Evolutionary conservation across 2,113 vertebrate genomes (phyloP).

Genomic region (Cavia aperea): DNA sequence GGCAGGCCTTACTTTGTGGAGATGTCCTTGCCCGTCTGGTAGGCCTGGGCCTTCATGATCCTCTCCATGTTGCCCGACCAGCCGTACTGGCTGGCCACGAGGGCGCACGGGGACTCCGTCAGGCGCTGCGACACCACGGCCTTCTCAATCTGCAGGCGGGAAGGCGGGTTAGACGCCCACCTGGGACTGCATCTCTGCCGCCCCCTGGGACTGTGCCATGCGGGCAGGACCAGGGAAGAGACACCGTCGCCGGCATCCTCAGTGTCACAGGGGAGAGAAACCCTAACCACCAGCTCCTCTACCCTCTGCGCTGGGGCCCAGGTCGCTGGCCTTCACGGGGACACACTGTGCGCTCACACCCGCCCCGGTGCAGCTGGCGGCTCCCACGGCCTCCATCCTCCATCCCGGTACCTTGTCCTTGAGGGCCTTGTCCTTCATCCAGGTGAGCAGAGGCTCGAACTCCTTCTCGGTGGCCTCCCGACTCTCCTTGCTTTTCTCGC

Average conservation of each 20-base stretch:
- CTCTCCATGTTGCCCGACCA: conserved; percentile 99
- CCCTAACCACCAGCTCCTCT: neutral
- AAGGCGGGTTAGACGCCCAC: neutral
- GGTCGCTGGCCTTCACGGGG: neutral
- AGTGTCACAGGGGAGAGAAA: neutral
- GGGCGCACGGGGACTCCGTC: conserved; percentile 91
- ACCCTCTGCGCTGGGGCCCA: neutral
- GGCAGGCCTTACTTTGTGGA: conserved; percentile 88
- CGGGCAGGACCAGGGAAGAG: neutral
- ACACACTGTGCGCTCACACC: neutral
- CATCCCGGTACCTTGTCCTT: conserved; percentile 87
- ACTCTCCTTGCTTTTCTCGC: conserved; percentile 91
- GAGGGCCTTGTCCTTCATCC: conserved; percentile 96
- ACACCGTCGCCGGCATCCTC: neutral
- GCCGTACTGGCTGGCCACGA: conserved; percentile 97
- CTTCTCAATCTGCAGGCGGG: conserved; percentile 88
- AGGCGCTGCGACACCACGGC: conserved; percentile 93
- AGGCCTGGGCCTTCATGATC: conserved; percentile 99
- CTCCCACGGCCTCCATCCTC: neutral
- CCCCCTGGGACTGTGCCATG: neutral
- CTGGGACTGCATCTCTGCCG: neutral
- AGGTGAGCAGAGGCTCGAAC: conserved; percentile 91
- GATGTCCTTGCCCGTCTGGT: conserved; percentile 98
- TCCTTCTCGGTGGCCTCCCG: conserved; percentile 92
- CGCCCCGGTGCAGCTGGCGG: neutral